Evolutionary conservation across 1,140 invertebrate genomes (phyloP), one percentile per base, ranked within the genome.

Genomic region (Dendrolimus kikuchii): DNA sequence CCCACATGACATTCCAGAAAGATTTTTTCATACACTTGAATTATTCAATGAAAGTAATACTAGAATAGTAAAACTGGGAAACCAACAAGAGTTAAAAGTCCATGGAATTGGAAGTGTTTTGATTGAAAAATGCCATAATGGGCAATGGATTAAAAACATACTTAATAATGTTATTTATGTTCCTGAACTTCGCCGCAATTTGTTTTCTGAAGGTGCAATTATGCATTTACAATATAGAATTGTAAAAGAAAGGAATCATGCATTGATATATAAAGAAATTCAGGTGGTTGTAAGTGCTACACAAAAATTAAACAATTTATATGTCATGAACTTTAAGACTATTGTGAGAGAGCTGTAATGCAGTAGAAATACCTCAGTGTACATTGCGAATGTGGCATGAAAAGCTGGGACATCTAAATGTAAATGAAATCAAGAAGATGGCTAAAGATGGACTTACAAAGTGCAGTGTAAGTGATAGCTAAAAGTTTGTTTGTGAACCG

Each of bases 401-500:
- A 49, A 8, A 63, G 7, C 23, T 74, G 7, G 71, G 68, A 53
- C 68, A 69, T 42, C 7, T 69, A 7, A 69, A 69, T 9, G 0
- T 69, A 3, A 67, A 66, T 54, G 44, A 71, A 71, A 57, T 74
- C 7, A 52, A 68, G 50, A 71, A 57, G 8, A 74, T 71, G 65
- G 7, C 55, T 56, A 45, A n/a, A 38, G 66, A 63, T 44, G 51
- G n/a, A n/a, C n/a, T n/a, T n/a, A n/a, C n/a, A n/a, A n/a, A n/a
- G n/a, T n/a, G n/a, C n/a, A n/a, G n/a, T n/a, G n/a, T n/a, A n/a
- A n/a, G n/a, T n/a, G n/a, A n/a, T n/a, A n/a, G n/a, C n/a, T n/a
- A n/a, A n/a, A n/a, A 40, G 53, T 74, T 71, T 58, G 66, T 81
- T 2, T 82, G 81, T 73, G 76, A 62, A 49, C 56, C 39, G 7